A percentile compares a stretch with the other conserved stretches of the same genome.
Evolutionary conservation across 2,113 vertebrate species (phyloP).

Genomic region (Centropus bengalensis): DNA sequence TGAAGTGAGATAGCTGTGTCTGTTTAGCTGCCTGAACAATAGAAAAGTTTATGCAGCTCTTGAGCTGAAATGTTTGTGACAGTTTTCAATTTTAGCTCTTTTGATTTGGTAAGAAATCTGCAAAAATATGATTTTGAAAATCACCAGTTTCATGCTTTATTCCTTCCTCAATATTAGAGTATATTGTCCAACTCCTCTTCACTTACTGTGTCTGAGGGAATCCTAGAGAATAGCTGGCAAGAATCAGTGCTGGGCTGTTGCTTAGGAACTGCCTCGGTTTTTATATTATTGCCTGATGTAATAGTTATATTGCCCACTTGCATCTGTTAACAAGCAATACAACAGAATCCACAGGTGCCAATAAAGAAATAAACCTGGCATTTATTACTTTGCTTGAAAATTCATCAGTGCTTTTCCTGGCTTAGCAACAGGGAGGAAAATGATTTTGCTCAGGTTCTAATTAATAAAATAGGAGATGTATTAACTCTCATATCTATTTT

Average conservation of each 20-base stretch:
- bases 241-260: constrained; percentile 63
- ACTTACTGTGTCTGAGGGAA: constrained; percentile 60
- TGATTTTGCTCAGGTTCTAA: constrained; percentile 54
- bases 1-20: constrained; percentile 66
- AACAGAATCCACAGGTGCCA: constrained; percentile 72
- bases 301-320: constrained; percentile 73
- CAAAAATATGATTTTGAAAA: constrained; percentile 73
- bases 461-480: constrained; percentile 58
- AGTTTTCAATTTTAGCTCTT: constrained; percentile 72
- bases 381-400: constrained; percentile 60
- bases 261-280: constrained; percentile 70
- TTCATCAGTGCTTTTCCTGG: constrained; percentile 34
- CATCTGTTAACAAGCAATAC: constrained; percentile 74
- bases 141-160: constrained; percentile 71
- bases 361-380: constrained; percentile 69
- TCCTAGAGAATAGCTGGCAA: constrained; percentile 60
- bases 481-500: constrained; percentile 34
- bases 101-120: constrained; percentile 73
- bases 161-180: constrained; percentile 67
- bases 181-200: constrained; percentile 66
- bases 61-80: constrained; percentile 72
- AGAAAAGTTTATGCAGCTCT: constrained; percentile 72
- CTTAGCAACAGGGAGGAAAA: neutral
- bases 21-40: constrained; percentile 71
- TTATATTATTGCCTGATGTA: constrained; percentile 71